phyloP scores from a whole-genome alignment of 1,140 invertebrate genomes.

The Lysiphlebus fabarum region DNA sequence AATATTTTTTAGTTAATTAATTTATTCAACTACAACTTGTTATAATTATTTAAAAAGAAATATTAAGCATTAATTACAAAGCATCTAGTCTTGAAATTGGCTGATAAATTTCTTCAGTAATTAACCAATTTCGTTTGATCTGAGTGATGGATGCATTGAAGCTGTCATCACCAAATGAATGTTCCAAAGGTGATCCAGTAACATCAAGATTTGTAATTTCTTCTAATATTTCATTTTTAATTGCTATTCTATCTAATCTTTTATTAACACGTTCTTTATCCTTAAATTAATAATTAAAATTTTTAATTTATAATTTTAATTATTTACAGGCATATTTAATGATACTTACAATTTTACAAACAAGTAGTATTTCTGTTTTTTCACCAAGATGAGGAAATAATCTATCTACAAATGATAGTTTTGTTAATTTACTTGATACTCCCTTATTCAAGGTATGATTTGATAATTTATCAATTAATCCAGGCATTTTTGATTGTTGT shows the following conservation, averaged over 20 bases:
- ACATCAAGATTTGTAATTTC: slow-evolving; percentile 24
- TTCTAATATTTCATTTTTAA: neutral
- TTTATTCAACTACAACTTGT: slow-evolving; percentile 2
- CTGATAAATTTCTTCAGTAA: slow-evolving; percentile 35
- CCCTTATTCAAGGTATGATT: neutral
- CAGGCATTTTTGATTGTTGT: too few relatives aligned
- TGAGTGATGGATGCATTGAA: slow-evolving; percentile 32
- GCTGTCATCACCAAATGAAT: slow-evolving; percentile 32
- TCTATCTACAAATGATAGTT: slow-evolving; percentile 24
- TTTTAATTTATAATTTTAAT: neutral
- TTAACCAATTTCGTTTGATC: slow-evolving; percentile 33
- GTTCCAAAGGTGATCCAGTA: slow-evolving; percentile 38
- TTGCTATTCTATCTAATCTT: neutral
- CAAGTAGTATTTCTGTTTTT: slow-evolving; percentile 17
- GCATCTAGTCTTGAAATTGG: slow-evolving; percentile 33
- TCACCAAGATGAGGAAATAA: slow-evolving; percentile 27
- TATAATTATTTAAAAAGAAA: slow-evolving; percentile 9
- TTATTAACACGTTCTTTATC: neutral
- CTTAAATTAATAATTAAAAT: neutral
- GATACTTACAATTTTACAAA: slow-evolving; percentile 20
- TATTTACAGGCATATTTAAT: slow-evolving; percentile 1
- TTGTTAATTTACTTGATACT: slow-evolving; percentile 1
- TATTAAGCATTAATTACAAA: slow-evolving; percentile 22
- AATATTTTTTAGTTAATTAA: slow-evolving; percentile 4
- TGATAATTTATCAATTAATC: too few relatives aligned